Evolutionary conservation across 2,797 vertebrate genomes (phyloP).

Genomic region (Hylomyscus alleni): DNA sequence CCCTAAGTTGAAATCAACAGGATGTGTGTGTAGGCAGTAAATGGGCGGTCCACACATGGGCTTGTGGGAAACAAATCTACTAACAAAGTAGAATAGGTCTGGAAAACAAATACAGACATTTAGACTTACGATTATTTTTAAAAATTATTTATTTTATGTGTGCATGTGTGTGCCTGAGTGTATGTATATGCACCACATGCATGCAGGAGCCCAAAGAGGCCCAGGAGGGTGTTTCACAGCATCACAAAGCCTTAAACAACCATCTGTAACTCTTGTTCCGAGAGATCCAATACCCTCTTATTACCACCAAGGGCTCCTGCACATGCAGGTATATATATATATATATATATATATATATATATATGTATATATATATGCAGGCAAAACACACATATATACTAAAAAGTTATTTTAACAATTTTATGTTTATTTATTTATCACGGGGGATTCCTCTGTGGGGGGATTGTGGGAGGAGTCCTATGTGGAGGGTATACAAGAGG

Average conservation of each 20-base stretch:
- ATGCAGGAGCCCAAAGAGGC: not conserved
- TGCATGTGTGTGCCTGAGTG: not conserved
- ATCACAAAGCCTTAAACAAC: not conserved
- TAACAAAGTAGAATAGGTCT: slow-evolving; percentile 27
- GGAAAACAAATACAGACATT: slow-evolving; percentile 22
- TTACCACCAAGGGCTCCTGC: not conserved
- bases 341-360: not conserved
- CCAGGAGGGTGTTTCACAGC: not conserved
- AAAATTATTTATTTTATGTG: not conserved
- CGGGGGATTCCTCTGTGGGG: no score
- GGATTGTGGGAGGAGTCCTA: no score
- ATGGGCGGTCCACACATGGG: not conserved
- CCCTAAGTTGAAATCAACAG: slow-evolving; percentile 4
- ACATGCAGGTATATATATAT: not conserved
- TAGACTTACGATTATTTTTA: not conserved
- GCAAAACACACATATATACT: not conserved
- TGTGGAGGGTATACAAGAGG: not conserved
- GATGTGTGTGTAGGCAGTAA: not conserved
- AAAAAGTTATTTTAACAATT: not conserved
- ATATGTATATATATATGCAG: not conserved
- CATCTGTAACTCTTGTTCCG: not conserved
- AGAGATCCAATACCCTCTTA: not conserved
- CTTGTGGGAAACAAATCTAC: slow-evolving; percentile 1
- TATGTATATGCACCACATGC: not conserved
- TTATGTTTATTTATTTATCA: not conserved